These are phyloP conservation scores for Bolinopsis microptera DNA, from an alignment of 37 sponge, comb jelly and placozoan species.

Conservation along the genomic window DNA sequence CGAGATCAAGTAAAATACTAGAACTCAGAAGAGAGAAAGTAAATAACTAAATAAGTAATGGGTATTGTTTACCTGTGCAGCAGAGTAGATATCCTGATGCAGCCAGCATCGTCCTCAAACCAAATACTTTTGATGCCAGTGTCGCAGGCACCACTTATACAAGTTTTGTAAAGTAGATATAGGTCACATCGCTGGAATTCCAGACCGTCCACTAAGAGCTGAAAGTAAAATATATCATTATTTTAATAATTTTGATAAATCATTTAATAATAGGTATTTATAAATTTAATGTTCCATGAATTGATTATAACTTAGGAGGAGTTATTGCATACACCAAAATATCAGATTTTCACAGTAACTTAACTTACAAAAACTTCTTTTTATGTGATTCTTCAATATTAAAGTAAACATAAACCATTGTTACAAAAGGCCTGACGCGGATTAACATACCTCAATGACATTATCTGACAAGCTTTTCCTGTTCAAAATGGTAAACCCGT, in stretches of 20 bases:
- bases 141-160: neutral
- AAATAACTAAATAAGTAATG: neutral
- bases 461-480: conserved; percentile 45
- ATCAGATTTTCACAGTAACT: too few species aligned
- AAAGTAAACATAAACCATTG: too few species aligned
- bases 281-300: too few species aligned
- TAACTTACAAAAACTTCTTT: too few species aligned
- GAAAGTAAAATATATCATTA: too few species aligned
- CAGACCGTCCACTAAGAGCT: conserved; percentile 32
- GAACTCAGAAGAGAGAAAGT: neutral
- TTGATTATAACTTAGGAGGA: too few species aligned
- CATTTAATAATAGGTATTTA: too few species aligned
- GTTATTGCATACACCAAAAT: too few species aligned
- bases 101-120: conserved; percentile 54
- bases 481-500: conserved; percentile 53
- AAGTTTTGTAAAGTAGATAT: conserved; percentile 41
- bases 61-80: conserved; percentile 22
- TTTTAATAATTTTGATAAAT: too few species aligned
- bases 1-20: neutral
- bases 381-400: too few species aligned
- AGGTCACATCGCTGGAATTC: conserved; percentile 58
- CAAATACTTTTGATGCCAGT: conserved; percentile 58
- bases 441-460: conserved; percentile 47
- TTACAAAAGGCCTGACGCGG: too few species aligned
- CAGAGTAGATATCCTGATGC: conserved; percentile 40